Evolutionary conservation across 1,140 invertebrate genomes (phyloP), one percentile per base, ranked within the genome.

Genomic region (Orchestia grillus): DNA sequence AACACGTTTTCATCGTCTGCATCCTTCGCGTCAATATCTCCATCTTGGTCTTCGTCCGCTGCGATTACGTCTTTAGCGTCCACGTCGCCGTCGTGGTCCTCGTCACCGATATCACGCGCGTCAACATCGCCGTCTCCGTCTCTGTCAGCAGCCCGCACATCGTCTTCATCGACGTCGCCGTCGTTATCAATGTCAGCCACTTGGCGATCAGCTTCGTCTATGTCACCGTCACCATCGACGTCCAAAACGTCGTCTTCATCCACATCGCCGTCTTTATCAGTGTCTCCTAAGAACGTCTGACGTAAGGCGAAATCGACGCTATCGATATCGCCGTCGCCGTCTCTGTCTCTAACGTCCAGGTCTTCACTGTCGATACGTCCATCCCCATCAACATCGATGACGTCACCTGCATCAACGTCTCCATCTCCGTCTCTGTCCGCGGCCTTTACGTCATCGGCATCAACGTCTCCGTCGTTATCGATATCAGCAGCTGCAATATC

Each of bases 361-460:
- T 96, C 96, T 16, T 96, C 96, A 40, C 43, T 57, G 43, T 97
- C 96, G 42, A 97, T 91, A 36, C 96, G 96, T 16, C 96, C 96
- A 41, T 97, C 96, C 16, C 95, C 96, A 57, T 97, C 96, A 44
- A 96, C 96, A 87, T 97, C 96, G 16, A 87, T 95, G 41, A 96
- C 96, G n/a, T 53, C 47, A 0, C 96, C 96, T 45, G 96, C 57
- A 62, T 97, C 96, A 6, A 97, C 95, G 53, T 97, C 95, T 11
- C 96, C 96, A 87, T 97, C 96, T 41, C 96, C 96, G 88, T 97
- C 96, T 43, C 95, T 97, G 47, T 97, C 96, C 43, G 96, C 96
- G 42, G 96, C 94, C 11, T n/a, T 95, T 16, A 92, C 43, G 87
- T 97, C 96, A 42, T 96, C 87, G 16, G 62, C 92, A 62, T 97